Evolutionary conservation across 2,888 invertebrate species (phyloP).

Genomic region (Caenorhabditis angaria): DNA sequence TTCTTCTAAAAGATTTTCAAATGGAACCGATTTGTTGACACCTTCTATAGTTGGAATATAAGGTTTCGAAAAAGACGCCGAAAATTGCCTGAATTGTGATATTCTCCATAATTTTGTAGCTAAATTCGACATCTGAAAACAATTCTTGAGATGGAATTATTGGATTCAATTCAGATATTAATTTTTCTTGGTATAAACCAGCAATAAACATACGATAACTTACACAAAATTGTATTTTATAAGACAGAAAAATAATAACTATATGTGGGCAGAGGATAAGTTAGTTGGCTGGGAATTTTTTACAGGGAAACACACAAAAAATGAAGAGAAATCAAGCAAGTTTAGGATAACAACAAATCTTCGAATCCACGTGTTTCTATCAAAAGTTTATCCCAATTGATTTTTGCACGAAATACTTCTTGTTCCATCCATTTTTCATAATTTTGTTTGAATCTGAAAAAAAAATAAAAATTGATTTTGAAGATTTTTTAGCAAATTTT

Average conservation of each 20-base stretch:
- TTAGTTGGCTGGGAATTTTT: neutral
- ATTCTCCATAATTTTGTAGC: neutral
- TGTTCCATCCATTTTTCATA: conserved; percentile 95
- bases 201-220: neutral
- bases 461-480: conserved; percentile 51
- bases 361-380: conserved; percentile 26
- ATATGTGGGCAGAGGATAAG: neutral
- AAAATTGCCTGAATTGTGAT: neutral
- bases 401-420: conserved; percentile 84
- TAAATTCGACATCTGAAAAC: neutral
- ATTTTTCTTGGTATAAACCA: neutral
- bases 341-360: conserved; percentile 16
- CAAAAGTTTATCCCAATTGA: conserved; percentile 77
- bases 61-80: conserved; percentile 12
- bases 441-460: conserved; percentile 72
- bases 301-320: neutral
- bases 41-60: conserved; percentile 33
- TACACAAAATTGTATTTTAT: neutral
- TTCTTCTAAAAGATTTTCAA: conserved; percentile 48
- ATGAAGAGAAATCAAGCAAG: neutral
- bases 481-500: neutral
- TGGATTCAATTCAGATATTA: neutral
- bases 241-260: conserved; percentile 1
- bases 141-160: neutral
- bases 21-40: conserved; percentile 47